Base-by-base conservation (phyloP, 2,113 vertebrate species). In the Triplophysa dalaica region DNA sequence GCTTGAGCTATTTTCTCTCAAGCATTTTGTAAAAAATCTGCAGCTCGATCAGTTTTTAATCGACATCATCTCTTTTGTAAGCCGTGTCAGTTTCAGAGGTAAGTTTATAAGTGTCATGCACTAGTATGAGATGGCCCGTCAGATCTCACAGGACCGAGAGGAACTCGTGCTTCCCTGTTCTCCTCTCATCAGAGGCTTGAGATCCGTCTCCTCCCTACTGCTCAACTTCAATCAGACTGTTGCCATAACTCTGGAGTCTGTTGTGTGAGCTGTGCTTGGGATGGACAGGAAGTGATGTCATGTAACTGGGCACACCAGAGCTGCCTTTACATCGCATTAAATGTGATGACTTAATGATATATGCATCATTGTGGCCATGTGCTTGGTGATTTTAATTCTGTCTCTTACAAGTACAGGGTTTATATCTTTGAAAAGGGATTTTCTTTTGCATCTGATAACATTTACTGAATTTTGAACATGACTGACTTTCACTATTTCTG, bases 1-100 rank as follows among this genome's bases (percentile, higher is more conserved):
- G 70, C 64, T 62, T 68, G 78, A 92, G 91, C 91, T 91, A 93
- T 93, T 91, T 92, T 92, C 61, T 92, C 61, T 52, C 12, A 58
- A 13, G 21, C 12, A 38, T 26, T 62, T 52, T 29, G 62, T 63
- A 24, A 54, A 79, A 62, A 26, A 13, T 48, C 12, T 1, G 52
- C 3, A 5, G 45, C 1, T 60, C 4, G 10, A 78, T 45, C 50
- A 1, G 2, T 72, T 64, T 73, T 41, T 60, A 73, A 73, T 38
- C 70, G 41, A 73, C 70, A 60, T 56, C 33, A 73, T 60, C 70
- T 54, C 54, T 43, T 72, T 73, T 17, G 70, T 73, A 56, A n/a
- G 8, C 69, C 5, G 17, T 38, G 52, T 33, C 19, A 0, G 10
- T 17, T 73, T 43, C 7, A 43, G 43, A 60, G 70, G 54, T 3